Percentiles rank a stretch among this genome's conserved stretches.
Evolutionary conservation across 2,113 vertebrate species (phyloP).

Genomic region (Camelus dromedarius): DNA sequence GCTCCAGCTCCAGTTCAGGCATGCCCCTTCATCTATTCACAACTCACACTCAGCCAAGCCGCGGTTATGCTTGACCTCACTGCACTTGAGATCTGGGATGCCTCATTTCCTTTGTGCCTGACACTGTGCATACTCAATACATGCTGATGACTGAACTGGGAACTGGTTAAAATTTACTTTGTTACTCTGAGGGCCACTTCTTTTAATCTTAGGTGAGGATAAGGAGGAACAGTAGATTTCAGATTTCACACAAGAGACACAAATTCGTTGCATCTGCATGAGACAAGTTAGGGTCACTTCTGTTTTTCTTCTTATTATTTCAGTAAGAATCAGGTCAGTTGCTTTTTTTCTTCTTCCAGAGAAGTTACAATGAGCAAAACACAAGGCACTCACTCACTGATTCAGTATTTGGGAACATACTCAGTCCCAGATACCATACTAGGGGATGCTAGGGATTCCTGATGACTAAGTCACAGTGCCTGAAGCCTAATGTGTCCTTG

Average conservation of each 20-base stretch:
- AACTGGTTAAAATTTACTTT: background rate
- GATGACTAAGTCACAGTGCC: background rate
- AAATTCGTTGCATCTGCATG: background rate
- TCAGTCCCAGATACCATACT: background rate
- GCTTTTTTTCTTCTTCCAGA: background rate
- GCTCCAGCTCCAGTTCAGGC: background rate
- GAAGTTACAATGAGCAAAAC: background rate
- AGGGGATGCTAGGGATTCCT: background rate
- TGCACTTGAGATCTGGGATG: background rate
- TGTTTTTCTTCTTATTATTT: constrained; percentile 19
- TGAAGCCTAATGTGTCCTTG: background rate
- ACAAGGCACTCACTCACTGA: background rate
- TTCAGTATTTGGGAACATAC: background rate
- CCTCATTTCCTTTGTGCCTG: background rate
- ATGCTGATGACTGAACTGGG: background rate
- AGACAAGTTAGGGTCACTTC: background rate
- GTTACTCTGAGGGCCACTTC: background rate
- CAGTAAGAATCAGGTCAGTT: constrained; percentile 28
- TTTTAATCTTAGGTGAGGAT: background rate
- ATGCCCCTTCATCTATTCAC: background rate
- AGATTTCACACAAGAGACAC: background rate
- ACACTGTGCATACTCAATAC: background rate
- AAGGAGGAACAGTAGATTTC: background rate
- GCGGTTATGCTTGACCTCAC: background rate
- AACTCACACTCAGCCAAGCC: background rate